These are phyloP conservation scores for Thrips palmi DNA, from an alignment of 1,140 invertebrate genomes.

Conservation along the genomic window DNA sequence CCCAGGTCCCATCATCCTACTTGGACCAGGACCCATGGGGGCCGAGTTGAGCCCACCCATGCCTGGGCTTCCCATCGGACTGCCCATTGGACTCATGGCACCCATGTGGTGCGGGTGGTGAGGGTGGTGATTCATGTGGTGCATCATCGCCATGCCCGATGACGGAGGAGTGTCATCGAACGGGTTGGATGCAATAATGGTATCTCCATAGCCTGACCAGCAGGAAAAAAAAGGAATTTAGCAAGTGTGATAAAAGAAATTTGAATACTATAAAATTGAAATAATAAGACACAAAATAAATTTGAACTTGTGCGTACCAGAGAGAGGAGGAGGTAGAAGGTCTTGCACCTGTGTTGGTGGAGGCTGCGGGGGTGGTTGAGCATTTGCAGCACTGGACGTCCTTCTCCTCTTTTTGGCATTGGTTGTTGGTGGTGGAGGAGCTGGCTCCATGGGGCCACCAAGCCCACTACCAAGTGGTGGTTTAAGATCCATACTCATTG, in stretches of 20 bases:
- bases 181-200: conserved; percentile 84
- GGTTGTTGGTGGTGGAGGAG: conserved; percentile 33
- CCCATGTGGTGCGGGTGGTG: conserved; percentile 42
- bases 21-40: no score
- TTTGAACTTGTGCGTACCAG: conserved; percentile 24
- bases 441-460: no score
- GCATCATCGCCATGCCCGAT: conserved; percentile 22
- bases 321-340: conserved; percentile 59
- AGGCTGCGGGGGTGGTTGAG: conserved; percentile 28
- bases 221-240: conserved; percentile 1
- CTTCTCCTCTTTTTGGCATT: conserved; percentile 43
- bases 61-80: conserved; percentile 34
- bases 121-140: conserved; percentile 28
- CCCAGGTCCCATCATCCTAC: no score
- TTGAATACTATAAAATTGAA: neutral
- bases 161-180: conserved; percentile 78
- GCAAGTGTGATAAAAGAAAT: conserved; percentile 20
- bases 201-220: conserved; percentile 58
- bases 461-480: conserved; percentile 20
- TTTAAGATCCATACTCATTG: conserved; percentile 27
- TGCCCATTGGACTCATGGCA: conserved; percentile 32
- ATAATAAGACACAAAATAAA: conserved; percentile 5
- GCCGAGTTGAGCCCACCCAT: conserved; percentile 41
- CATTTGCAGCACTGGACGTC: conserved; percentile 23
- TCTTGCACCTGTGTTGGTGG: conserved; percentile 41